phyloP scores from a whole-genome alignment of 2,888 invertebrate genomes.

The Nymphalis urticae region DNA sequence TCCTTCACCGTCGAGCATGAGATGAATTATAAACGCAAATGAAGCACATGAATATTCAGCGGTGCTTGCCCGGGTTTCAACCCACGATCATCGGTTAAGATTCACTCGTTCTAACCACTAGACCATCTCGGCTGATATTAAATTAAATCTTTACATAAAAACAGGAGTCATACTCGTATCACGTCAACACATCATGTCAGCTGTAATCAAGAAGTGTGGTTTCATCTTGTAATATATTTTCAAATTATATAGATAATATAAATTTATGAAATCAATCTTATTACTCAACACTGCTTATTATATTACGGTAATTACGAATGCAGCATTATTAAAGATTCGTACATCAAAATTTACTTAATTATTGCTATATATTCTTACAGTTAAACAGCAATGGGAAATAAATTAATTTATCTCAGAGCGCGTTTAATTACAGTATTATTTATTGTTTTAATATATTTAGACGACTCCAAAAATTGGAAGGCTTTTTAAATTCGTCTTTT shows the following conservation, averaged over 20 bases:
- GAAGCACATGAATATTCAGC: no score
- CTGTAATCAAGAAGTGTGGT: conserved; percentile 5
- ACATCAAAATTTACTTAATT: conserved; percentile 22
- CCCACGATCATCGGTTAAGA: no score
- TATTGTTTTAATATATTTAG: conserved; percentile 41
- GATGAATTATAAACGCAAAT: no score
- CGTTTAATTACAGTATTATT: conserved; percentile 43
- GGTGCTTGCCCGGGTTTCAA: no score
- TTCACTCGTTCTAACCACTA: no score
- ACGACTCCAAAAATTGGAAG: neutral
- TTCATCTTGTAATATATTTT: neutral
- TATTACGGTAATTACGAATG: neutral
- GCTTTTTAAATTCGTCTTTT: no score
- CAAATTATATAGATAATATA: neutral
- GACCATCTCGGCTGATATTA: no score
- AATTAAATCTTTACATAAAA: no score
- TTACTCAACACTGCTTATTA: conserved; percentile 1
- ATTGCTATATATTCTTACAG: conserved; percentile 24
- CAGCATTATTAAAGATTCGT: conserved; percentile 6
- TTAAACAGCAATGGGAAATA: conserved; percentile 33
- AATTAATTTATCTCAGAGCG: conserved; percentile 42
- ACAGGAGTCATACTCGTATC: neutral
- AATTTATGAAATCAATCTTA: neutral
- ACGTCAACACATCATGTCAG: neutral
- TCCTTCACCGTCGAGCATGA: no score